Conservation (phyloP, 2,888 invertebrate species). For the Orgyia antiqua region DNA sequence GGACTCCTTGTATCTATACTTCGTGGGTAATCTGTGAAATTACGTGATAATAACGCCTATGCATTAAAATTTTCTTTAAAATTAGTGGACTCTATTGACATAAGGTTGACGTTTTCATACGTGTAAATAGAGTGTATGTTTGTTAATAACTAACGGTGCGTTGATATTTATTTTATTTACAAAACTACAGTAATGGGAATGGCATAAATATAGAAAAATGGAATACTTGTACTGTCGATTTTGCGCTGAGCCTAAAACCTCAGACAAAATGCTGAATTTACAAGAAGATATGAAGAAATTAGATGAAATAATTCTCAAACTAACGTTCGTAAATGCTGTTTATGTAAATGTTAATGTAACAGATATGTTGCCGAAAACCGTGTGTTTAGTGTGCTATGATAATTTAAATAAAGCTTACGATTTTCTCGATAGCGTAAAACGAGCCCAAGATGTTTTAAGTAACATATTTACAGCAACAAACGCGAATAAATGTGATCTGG, state of each 20-base stretch:
- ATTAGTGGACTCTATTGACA: no score
- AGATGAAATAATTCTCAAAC: slow-evolving; percentile 42
- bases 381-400: slow-evolving; percentile 59
- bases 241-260: slow-evolving; percentile 50
- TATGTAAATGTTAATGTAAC: slow-evolving; percentile 50
- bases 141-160: no score
- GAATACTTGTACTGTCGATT: slow-evolving; percentile 51
- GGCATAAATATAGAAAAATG: slow-evolving; percentile 23
- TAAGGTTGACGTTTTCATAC: no score
- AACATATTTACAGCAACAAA: slow-evolving; percentile 32
- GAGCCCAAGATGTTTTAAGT: slow-evolving; percentile 43
- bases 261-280: slow-evolving; percentile 47
- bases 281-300: slow-evolving; percentile 36
- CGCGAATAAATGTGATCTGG: slow-evolving; percentile 31
- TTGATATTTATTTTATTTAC: slow-evolving; percentile 20
- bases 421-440: slow-evolving; percentile 47
- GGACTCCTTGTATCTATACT: no score
- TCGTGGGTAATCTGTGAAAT: no score
- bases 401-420: slow-evolving; percentile 54
- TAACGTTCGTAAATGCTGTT: slow-evolving; percentile 53
- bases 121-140: no score
- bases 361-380: slow-evolving; percentile 50
- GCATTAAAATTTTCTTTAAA: no score
- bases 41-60: no score
- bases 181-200: slow-evolving; percentile 9